A percentile compares a stretch with the other conserved stretches of the same genome.
These are phyloP conservation scores for Holothuria glaberrima DNA, from an alignment of 35 echinoderm and acorn worm genomes.

Conservation along the genomic window DNA sequence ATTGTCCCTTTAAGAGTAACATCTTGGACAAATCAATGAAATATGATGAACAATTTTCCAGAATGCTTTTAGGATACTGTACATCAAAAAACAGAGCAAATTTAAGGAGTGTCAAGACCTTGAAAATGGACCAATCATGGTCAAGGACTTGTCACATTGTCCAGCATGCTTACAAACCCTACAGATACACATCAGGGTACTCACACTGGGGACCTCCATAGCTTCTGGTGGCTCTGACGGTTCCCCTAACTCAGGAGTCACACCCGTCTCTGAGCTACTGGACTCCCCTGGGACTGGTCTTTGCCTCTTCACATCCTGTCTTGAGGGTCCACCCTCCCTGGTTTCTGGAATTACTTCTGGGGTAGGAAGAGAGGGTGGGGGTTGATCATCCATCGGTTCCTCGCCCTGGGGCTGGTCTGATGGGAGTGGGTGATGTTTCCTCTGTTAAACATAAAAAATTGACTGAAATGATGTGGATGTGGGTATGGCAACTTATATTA, in stretches of 20 bases:
- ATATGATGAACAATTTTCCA: no score
- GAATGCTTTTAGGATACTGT: no score
- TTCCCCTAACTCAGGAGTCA: constrained; percentile 3
- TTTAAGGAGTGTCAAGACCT: no score
- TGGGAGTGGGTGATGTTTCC: constrained; percentile 58
- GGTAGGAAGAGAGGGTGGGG: background rate
- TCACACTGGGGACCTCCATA: constrained; percentile 30
- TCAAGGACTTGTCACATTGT: no score
- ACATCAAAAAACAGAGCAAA: no score
- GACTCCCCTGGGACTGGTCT: background rate
- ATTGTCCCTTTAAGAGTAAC: no score
- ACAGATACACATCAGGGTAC: background rate
- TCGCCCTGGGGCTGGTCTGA: background rate
- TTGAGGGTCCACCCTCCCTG: constrained; percentile 31
- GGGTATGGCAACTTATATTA: no score
- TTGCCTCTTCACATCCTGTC: background rate
- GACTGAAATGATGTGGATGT: no score
- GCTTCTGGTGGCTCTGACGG: background rate
- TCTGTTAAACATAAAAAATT: constrained; percentile 20
- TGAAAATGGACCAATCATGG: no score
- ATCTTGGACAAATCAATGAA: no score
- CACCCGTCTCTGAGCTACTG: constrained; percentile 7
- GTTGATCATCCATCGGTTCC: constrained; percentile 34
- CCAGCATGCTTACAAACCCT: no score
- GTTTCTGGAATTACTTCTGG: background rate